Evolutionary conservation across 2,113 vertebrate genomes (phyloP), one percentile per base, ranked within the genome.

Genomic region (Tyrannus savana): DNA sequence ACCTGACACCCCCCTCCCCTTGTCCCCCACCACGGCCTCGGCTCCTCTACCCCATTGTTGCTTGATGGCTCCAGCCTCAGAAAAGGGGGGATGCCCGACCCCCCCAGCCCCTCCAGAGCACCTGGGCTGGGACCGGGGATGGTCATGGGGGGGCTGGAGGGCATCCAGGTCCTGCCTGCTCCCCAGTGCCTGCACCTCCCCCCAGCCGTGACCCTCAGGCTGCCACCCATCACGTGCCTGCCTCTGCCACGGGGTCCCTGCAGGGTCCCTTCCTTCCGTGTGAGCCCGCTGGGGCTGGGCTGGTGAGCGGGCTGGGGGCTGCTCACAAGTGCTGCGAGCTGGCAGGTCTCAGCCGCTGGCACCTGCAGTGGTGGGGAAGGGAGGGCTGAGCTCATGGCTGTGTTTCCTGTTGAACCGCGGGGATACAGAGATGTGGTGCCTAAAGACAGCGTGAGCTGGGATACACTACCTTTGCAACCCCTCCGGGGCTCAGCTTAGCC

Each of bases 1-100:
- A 93, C 74, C 81, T 96, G 97, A 97, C 71, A 53, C n/a, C 66
- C 72, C 35, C 28, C 52, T 72, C 49, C 24, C 73, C 14, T 19
- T 24, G 3, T 23, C 59, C 47, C 44, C 63, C 85, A 62, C 74
- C 33, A 21, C 9, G 1, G 63, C 95, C 94, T 77, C 0, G 0
- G 44, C 37, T 76, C 47, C 44, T 55, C 41, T 41, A 25, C 66
- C 84, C 53, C 25, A 2, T 42, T 56, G 58, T 87, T 77, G 79
- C 95, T 93, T 91, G 76, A 39, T 71, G 85, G 37, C 82, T 71
- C 27, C 39, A 47, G 44, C 91, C 89, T 88, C 59, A 50, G 64
- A 66, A 74, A 79, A 52, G 14, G 35, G 37, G 60, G 56, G 33
- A 59, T 81, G 88, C 67, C 56, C 12, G 12, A n/a, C 5, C 11